Base-by-base conservation (phyloP, 2,888 invertebrate species). In the Erebia epiphron region DNA sequence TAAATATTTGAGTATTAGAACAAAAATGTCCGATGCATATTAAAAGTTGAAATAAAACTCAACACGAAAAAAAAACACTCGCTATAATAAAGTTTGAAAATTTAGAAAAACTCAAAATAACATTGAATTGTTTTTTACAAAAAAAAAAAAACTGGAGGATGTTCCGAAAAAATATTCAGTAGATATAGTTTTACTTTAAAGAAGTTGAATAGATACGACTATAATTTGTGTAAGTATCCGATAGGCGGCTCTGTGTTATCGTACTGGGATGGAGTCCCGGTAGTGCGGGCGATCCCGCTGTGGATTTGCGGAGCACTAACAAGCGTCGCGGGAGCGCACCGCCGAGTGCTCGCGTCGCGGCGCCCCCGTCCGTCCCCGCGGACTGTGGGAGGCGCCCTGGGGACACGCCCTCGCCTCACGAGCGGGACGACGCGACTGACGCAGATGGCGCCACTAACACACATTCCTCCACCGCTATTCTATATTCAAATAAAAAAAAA, bases 381-480 rank as follows among this genome's bases (percentile, higher is more conserved):
- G 90, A 88, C 91, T 89, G 90, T 85, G 91, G 91, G 92, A 89
- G 90, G 90, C 84, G 90, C 92, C 91, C 91, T 83, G 80, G 91
- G 92, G 91, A 91, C 93, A 94, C 94, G 93, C 94, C 94, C 94
- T 93, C 93, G 91, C 90, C 92, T 87, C 91, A 84, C 88, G 94
- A 93, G 93, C 91, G 86, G 86, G 92, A 93, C 87, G 77, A 84
- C 86, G 84, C 83, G 84, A 91, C 83, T 78, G 75, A 65, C 79
- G 76, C 78, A 89, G 92, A 81, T 88, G 92, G 92, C 92, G 92
- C 92, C 90, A 91, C 91, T 85, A 81, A 54, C 50, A 46, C 49
- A 9, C 67, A 46, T 54, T 14, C 43, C 43, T 35, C 14, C 14
- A n/a, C 43, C 21, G 46, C 16, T 43, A 2, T 49, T 66, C 57